phyloP scores from a whole-genome alignment of 2,797 vertebrate genomes.

The Hypotaenidia philippensis region DNA sequence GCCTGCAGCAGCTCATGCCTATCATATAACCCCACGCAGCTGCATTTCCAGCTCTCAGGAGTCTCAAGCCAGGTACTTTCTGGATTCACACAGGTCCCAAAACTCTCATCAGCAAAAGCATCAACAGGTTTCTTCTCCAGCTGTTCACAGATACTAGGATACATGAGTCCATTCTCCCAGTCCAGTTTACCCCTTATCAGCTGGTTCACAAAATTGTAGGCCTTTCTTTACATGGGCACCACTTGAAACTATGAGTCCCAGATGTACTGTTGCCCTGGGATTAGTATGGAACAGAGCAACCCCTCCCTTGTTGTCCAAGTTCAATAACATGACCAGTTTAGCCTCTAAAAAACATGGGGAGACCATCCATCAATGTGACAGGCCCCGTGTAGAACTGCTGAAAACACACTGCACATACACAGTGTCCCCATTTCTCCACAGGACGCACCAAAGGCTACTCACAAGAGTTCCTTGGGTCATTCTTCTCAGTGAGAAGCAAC shows the following conservation, averaged over 20 bases:
- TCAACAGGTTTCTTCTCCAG: background rate
- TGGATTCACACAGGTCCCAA: background rate
- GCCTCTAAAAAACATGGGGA: background rate
- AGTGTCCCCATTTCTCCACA: background rate
- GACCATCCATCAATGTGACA: rapidly evolving
- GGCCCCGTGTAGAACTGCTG: background rate
- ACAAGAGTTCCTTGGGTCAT: background rate
- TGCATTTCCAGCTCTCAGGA: background rate
- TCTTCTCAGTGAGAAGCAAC: background rate
- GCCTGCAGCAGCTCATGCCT: background rate
- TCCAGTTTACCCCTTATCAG: background rate
- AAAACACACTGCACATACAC: background rate
- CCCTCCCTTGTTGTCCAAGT: rapidly evolving
- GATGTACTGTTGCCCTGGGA: background rate
- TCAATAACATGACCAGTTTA: background rate
- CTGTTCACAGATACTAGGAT: background rate
- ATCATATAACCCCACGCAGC: background rate
- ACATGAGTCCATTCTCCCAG: background rate
- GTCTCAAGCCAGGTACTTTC: slow-evolving; percentile 17
- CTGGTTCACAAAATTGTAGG: background rate
- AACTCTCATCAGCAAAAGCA: background rate
- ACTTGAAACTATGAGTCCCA: no score
- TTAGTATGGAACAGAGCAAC: background rate
- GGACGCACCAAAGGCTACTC: background rate
- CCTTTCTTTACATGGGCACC: background rate